A percentile compares a stretch with the other conserved stretches of the same genome.
Conservation (phyloP, 2,113 vertebrate genomes). For the Phycodurus eques region DNA sequence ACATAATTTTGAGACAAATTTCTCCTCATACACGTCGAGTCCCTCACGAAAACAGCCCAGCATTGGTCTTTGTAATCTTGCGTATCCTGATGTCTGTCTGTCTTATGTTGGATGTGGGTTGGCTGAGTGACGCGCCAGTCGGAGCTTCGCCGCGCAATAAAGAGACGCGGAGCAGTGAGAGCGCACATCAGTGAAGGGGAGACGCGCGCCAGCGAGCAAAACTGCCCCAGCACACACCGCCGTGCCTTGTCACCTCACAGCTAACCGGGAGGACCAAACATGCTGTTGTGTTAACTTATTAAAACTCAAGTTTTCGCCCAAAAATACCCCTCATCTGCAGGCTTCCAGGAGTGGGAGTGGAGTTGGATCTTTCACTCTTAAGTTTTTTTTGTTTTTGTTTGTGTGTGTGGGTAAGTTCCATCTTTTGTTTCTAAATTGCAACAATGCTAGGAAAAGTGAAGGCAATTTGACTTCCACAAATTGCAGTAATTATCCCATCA, state of each 20-base stretch:
- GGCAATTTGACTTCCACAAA: neutral
- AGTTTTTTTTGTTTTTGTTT: neutral
- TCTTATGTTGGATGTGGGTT: slow-evolving; percentile 36
- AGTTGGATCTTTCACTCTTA: no score
- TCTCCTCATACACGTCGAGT: neutral
- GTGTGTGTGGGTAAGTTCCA: neutral
- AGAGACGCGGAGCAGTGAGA: slow-evolving; percentile 79
- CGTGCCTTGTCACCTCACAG: slow-evolving; percentile 18
- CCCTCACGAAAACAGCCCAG: neutral
- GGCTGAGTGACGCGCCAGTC: slow-evolving; percentile 68
- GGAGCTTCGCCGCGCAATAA: slow-evolving; percentile 80
- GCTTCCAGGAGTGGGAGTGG: neutral
- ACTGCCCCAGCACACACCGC: slow-evolving; percentile 16
- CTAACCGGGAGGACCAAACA: slow-evolving; percentile 25
- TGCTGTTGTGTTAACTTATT: slow-evolving; percentile 26
- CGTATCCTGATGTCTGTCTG: neutral
- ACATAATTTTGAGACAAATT: no score
- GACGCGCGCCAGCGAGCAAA: slow-evolving; percentile 50
- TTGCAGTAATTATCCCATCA: neutral
- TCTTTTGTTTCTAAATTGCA: neutral
- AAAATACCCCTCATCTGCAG: slow-evolving; percentile 2
- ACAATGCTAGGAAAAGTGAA: neutral
- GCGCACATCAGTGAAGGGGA: slow-evolving; percentile 71
- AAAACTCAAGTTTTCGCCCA: slow-evolving; percentile 2
- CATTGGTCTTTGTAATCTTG: neutral